Evolutionary conservation across 2,797 vertebrate species (phyloP).

Genomic region (Chelon auratus): DNA sequence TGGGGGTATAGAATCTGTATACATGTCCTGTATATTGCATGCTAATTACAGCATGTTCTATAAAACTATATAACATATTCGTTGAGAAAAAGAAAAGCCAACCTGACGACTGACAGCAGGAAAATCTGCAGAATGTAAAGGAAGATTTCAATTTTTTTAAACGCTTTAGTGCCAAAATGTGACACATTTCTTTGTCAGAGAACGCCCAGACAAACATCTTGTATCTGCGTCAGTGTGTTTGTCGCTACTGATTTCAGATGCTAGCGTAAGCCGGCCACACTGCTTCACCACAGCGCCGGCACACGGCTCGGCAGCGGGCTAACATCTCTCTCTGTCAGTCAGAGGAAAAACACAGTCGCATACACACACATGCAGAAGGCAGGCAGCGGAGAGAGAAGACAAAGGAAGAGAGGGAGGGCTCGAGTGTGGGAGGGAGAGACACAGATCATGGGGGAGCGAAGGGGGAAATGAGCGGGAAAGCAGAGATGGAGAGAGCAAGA

Average conservation of each 20-base stretch:
- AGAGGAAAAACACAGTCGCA: constrained; percentile 53
- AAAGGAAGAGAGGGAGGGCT: constrained; percentile 77
- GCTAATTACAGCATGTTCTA: constrained; percentile 33
- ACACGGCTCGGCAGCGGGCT: constrained; percentile 46
- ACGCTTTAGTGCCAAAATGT: constrained; percentile 20
- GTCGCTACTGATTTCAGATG: constrained; percentile 45
- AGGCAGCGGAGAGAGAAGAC: constrained; percentile 68
- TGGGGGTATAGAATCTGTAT: constrained; percentile 10
- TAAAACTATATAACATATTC: constrained; percentile 29
- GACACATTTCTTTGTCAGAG: constrained; percentile 37
- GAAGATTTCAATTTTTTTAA: constrained; percentile 19
- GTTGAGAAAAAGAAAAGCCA: constrained; percentile 10
- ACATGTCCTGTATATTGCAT: constrained; percentile 19
- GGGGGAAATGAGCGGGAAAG: constrained; percentile 78
- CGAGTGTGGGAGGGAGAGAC: constrained; percentile 62
- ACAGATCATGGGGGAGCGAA: constrained; percentile 52
- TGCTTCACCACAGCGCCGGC: constrained; percentile 37
- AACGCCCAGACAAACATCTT: constrained; percentile 40
- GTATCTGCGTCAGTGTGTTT: constrained; percentile 34
- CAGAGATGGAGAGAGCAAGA: constrained; percentile 64
- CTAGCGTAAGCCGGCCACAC: constrained; percentile 44
- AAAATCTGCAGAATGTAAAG: neutral
- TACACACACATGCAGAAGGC: constrained; percentile 47
- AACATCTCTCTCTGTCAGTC: constrained; percentile 72
- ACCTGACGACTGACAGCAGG: constrained; percentile 19